Percentiles rank a stretch among this genome's conserved stretches.
These are phyloP conservation scores for Drosophila malerkotliana DNA, from an alignment of 1,140 invertebrate genomes.

Conservation along the genomic window DNA sequence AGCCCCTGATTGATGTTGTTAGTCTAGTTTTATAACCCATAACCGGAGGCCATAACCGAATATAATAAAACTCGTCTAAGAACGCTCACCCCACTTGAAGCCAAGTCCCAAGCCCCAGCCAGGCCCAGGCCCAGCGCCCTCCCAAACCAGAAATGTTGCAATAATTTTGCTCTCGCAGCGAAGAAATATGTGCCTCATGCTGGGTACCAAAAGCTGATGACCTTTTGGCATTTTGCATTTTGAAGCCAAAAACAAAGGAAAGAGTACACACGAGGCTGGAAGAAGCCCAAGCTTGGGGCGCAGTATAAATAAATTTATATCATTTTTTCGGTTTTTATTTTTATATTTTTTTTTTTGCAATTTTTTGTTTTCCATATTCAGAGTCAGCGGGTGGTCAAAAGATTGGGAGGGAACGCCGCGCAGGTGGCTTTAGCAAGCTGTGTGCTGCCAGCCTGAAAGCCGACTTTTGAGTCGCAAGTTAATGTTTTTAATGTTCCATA, in stretches of 20 bases:
- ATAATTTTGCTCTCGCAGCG: conserved; percentile 39
- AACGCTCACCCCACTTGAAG: conserved; percentile 3
- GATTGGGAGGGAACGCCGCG: conserved; percentile 24
- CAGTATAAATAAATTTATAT: conserved; percentile 76
- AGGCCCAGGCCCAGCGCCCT: conserved; percentile 19
- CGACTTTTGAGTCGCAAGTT: conserved; percentile 11
- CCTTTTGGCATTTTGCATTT: conserved; percentile 77
- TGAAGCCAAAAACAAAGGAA: conserved; percentile 26
- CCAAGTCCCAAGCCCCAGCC: background rate
- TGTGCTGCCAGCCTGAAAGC: conserved; percentile 41
- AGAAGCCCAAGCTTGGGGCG: conserved; percentile 42
- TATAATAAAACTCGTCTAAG: conserved; percentile 30
- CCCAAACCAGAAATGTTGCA: conserved; percentile 43
- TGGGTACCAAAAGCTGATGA: conserved; percentile 62
- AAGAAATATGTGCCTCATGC: conserved; percentile 51
- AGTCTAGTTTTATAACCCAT: conserved; percentile 45
- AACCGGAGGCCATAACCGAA: conserved; percentile 23
- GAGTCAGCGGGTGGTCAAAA: conserved; percentile 57
- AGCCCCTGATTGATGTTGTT: conserved; percentile 33
- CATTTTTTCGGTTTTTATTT: conserved; percentile 52
- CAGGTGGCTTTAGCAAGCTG: conserved; percentile 62
- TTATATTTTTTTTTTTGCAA: background rate
- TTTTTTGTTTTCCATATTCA: conserved; percentile 32
- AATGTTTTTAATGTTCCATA: conserved; percentile 68
- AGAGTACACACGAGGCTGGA: conserved; percentile 18